Conservation (phyloP, 2,797 vertebrate genomes). For the Hydrophis major region DNA sequence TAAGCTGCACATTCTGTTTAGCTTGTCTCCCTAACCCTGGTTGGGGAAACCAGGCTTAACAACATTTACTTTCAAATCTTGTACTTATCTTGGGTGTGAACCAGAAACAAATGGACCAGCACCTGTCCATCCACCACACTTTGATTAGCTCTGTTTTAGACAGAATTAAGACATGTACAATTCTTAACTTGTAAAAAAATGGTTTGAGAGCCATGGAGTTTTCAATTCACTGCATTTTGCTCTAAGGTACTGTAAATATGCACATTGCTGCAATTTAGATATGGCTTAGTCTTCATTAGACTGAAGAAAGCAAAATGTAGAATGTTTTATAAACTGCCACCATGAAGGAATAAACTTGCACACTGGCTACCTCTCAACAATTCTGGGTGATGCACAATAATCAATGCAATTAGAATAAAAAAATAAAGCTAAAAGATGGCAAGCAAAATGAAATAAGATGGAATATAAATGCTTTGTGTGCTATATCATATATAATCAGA, state of each 20-base stretch:
- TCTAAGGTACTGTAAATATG: background rate
- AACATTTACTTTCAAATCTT: background rate
- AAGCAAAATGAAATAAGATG: background rate
- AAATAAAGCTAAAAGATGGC: background rate
- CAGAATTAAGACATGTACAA: no score
- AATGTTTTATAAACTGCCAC: background rate
- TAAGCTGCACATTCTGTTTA: no score
- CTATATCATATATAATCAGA: conserved; percentile 7
- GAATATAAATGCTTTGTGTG: background rate
- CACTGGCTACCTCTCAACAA: background rate
- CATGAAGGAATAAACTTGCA: background rate
- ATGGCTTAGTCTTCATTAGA: background rate
- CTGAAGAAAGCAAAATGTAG: background rate
- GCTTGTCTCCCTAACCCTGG: no score
- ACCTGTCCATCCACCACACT: background rate
- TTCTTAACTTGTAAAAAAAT: background rate
- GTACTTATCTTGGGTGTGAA: background rate
- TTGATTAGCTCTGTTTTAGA: background rate
- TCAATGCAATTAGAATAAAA: background rate
- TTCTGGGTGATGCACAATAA: background rate
- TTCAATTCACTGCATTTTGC: background rate
- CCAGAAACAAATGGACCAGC: background rate
- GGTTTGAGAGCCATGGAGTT: background rate
- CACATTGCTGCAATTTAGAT: background rate
- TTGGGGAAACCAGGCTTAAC: no score